Base-by-base conservation (phyloP, 2,888 invertebrate genomes). In the Meghimatium bilineatum region DNA sequence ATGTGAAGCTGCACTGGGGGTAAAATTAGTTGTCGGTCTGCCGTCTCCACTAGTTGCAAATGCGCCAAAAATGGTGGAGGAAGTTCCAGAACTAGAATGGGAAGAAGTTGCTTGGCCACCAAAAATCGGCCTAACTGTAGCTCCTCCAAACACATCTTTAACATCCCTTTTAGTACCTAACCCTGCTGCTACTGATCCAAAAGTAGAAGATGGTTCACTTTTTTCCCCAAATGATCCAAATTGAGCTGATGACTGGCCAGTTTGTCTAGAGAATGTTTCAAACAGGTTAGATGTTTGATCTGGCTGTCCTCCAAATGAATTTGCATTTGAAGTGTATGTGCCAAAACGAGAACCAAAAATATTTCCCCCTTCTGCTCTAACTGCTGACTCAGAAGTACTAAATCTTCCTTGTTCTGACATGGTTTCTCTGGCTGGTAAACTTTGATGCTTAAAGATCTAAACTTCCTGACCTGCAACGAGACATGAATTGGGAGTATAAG, bases 281-380 rank as follows among this genome's bases (percentile, higher is more conserved):
- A 67, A 78, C 66, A 78, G 8, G 20, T 44, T 66, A 32, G 44
- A 78, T 5, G 44, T 17, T 20, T 78, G 66, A 49, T 44, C 29
- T 66, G 78, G 26, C 29, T 66, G 78, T 14, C 66, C 32, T 26
- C 66, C 78, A 78, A 78, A 78, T 10, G 49, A 1, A 78, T 49
- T 49, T 67, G 78, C 20, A 77, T 36, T 60, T 29, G 60, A 0
- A 38, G 60, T 38, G n/a, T n/a, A 63, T 38, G 66, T 67, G 32
- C 14, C 66, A 44, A 67, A 44, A 23, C 44, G 14, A 67, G 78
- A 66, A 29, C 78, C 78, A 78, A 67, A 78, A 32, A 78, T 23
- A 52, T 74, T 52, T 23, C 20, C 49, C 23, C 52, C 32, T 52
- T 32, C 52, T 20, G 74, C 5, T 3, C 3, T 49, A 52, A 5